Percentiles rank a stretch among this genome's conserved stretches.
phyloP scores from a whole-genome alignment of 1,140 invertebrate species.

The Asbolus verrucosus region DNA sequence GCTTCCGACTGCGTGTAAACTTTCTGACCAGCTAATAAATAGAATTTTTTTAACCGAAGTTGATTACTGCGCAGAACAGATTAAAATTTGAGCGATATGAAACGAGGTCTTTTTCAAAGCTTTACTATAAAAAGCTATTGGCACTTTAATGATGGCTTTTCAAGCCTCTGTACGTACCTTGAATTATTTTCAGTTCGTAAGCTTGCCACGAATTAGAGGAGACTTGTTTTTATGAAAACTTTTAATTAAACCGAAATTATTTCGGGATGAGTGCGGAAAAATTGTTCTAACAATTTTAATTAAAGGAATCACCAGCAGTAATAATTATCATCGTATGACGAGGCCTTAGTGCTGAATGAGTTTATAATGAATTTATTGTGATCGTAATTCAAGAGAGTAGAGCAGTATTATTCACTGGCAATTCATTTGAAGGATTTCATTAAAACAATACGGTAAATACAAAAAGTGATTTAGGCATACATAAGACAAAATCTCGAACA shows the following conservation, averaged over 20 bases:
- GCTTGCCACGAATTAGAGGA: not conserved
- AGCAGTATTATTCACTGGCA: not conserved
- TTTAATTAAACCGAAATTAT: not conserved
- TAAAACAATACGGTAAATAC: constrained; percentile 22
- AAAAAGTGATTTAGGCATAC: not conserved
- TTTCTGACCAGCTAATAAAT: too few species aligned
- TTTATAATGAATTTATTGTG: constrained; percentile 5
- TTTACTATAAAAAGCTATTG: too few species aligned
- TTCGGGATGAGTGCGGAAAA: not conserved
- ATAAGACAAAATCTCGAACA: not conserved
- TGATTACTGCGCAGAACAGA: too few species aligned
- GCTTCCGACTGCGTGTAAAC: too few species aligned
- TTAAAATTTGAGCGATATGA: too few species aligned
- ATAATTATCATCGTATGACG: not conserved
- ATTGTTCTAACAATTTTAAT: not conserved
- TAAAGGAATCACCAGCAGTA: not conserved
- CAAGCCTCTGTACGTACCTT: too few species aligned
- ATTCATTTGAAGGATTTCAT: not conserved
- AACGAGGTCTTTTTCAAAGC: too few species aligned
- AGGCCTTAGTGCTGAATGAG: not conserved
- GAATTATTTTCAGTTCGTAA: too few species aligned
- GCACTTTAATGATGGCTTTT: too few species aligned
- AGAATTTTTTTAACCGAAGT: too few species aligned
- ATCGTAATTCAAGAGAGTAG: not conserved
- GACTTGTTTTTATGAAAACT: not conserved